Evolutionary conservation across 1,140 invertebrate species (phyloP), one percentile per base, ranked within the genome.

Genomic region (Riptortus pedestris): DNA sequence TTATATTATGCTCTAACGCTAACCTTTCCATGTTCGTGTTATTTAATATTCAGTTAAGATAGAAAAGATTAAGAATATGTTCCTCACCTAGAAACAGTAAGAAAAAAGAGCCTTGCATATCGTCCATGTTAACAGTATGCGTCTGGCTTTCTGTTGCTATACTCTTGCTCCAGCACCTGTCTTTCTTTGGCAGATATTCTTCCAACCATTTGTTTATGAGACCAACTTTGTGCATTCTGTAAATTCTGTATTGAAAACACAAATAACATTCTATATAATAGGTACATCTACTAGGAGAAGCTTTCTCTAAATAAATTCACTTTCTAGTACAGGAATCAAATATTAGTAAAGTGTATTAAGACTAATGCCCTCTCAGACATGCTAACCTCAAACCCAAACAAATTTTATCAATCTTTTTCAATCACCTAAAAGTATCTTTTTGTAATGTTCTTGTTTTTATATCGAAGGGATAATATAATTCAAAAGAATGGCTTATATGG

Each of bases 61-160:
- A n/a, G 2, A 68, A 31, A 47, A 63, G 57, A 38, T 43, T 64
- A 52, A 5, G 62, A 31, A 18, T 31, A 7, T 43, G 14, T 27
- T 1, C 1, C 65, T 73, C 81, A 88, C 88, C 88, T 28, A 90
- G 74, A 65, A 87, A 81, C 2, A 92, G 74, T 0, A 91, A 82
- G 66, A 89, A 88, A 76, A 91, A 91, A 48, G 86, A 91, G 28
- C 90, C 91, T 73, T 93, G 88, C 90, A 93, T 93, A 70, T 93
- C 90, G 62, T 85, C 79, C 66, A 92, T 79, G 70, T 90, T 88
- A 2, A 93, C 88, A 58, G 87, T 90, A 69, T 91, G 87, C 72
- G 90, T 91, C 28, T 83, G 83, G 7, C 85, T 87, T 73, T 85
- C 85, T 5, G 81, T 68, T 59, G 31, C 67, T 78, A 60, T 76